These are phyloP conservation scores for Asobara japonica DNA, from an alignment of 1,140 invertebrate species.

Conservation along the genomic window DNA sequence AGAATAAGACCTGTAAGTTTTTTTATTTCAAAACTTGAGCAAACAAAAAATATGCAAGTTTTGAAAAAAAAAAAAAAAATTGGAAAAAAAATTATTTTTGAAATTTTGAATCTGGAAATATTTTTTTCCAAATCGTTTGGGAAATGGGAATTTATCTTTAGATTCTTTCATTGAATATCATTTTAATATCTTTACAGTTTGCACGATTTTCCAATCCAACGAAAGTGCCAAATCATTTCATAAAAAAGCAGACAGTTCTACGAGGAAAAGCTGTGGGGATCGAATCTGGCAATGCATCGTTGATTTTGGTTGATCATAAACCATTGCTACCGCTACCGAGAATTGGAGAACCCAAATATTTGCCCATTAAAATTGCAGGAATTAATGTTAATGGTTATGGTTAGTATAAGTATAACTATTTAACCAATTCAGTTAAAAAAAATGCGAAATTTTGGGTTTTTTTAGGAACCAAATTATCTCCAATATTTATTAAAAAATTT, in stretches of 20 bases:
- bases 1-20: slow-evolving; percentile 67
- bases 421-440: neutral
- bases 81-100: no score
- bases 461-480: neutral
- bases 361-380: slow-evolving; percentile 68
- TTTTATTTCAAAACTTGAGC: slow-evolving; percentile 17
- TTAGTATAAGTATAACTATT: slow-evolving; percentile 34
- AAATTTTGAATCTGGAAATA: no score
- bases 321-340: slow-evolving; percentile 62
- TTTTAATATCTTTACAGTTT: slow-evolving; percentile 55
- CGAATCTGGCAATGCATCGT: slow-evolving; percentile 58
- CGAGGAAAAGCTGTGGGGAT: slow-evolving; percentile 61
- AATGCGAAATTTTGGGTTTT: neutral
- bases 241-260: slow-evolving; percentile 59
- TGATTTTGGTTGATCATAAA: slow-evolving; percentile 67
- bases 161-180: neutral
- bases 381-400: slow-evolving; percentile 64
- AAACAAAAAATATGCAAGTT: no score
- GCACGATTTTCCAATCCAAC: slow-evolving; percentile 64
- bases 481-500: neutral
- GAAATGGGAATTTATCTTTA: neutral
- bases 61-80: no score
- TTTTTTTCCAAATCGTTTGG: neutral
- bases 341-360: slow-evolving; percentile 49
- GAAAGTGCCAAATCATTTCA: slow-evolving; percentile 65